Evolutionary conservation across 2,113 vertebrate species (phyloP), one percentile per base, ranked within the genome.

Genomic region (Bubo bubo): DNA sequence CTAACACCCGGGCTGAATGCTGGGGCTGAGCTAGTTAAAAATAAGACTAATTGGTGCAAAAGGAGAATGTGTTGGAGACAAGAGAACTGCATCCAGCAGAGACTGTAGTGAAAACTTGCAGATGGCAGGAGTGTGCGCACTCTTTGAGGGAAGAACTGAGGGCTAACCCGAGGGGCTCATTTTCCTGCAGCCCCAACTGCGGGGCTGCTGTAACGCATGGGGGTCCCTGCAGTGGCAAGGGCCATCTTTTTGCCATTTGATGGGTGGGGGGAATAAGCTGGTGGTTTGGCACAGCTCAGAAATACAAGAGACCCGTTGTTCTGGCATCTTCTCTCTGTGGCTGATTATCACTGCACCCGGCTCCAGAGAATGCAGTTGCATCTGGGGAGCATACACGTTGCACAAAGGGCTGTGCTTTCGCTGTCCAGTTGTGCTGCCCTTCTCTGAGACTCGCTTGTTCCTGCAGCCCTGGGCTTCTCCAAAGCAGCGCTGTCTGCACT

Each of bases 1-100:
- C 79, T 90, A 88, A 93, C 12, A 11, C 49, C 16, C 12, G 8
- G 53, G 60, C 92, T 92, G 94, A 95, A 83, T 18, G 26, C 92
- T 45, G 32, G 79, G 66, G 77, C 93, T 93, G 88, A 90, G 80
- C 63, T 94, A 35, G 79, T 96, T 90, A 92, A 93, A 77, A 68
- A 88, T 60, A 37, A 94, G 91, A 45, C 84, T 86, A 92, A 86
- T 47, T 82, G 70, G 88, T 97, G 95, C 35, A 21, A 93, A 89
- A 95, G 91, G 79, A 93, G 86, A 91, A 77, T 2, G 4, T 37
- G 53, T n/a, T 45, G 47, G 87, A 79, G 84, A 86, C 4, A 3
- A 79, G 70, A 64, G 82, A 75, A 49, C 58, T 62, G 73, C 30
- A 2, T 0, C 15, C n/a, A 86, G 92, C 62, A 34, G 12, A 34